Percentiles rank a stretch among this genome's conserved stretches.
These are phyloP conservation scores for Styela clava DNA, from an alignment of 23 tunicate genomes.

Conservation along the genomic window DNA sequence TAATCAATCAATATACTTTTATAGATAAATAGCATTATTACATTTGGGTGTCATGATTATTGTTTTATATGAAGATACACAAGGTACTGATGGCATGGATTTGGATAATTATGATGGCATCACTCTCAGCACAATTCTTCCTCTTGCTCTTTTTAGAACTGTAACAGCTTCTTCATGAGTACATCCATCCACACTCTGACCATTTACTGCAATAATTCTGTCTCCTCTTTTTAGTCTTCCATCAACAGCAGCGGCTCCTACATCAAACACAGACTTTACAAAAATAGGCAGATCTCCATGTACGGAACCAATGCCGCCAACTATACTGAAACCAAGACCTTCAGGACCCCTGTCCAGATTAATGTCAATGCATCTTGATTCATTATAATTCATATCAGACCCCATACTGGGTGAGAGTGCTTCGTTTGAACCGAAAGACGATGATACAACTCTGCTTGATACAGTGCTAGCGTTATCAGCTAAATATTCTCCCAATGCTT, in stretches of 20 bases:
- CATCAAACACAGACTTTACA: constrained; percentile 66
- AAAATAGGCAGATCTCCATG: constrained; percentile 94
- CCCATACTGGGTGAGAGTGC: background rate
- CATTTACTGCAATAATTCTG: constrained; percentile 80
- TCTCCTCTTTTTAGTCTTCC: constrained; percentile 94
- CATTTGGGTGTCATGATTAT: too few species aligned
- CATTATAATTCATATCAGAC: background rate
- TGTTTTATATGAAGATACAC: too few species aligned
- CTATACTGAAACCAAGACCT: constrained; percentile 90
- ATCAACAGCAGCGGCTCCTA: constrained; percentile 84
- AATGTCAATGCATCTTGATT: constrained; percentile 28
- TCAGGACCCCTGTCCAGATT: constrained; percentile 68
- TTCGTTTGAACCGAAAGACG: background rate
- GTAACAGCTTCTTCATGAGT: constrained; percentile 96
- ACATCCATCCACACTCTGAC: constrained; percentile 79
- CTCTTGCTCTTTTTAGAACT: constrained; percentile 52
- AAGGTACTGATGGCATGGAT: too few species aligned
- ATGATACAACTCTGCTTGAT: background rate
- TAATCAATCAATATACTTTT: too few species aligned
- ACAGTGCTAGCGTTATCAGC: constrained; percentile 31
- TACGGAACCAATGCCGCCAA: constrained; percentile 93
- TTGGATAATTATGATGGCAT: constrained; percentile 66
- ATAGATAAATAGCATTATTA: too few species aligned
- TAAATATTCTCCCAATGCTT: constrained; percentile 52
- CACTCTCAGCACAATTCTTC: constrained; percentile 50